Evolutionary conservation across 1,140 invertebrate genomes (phyloP).

Genomic region (Drosophila parvula): DNA sequence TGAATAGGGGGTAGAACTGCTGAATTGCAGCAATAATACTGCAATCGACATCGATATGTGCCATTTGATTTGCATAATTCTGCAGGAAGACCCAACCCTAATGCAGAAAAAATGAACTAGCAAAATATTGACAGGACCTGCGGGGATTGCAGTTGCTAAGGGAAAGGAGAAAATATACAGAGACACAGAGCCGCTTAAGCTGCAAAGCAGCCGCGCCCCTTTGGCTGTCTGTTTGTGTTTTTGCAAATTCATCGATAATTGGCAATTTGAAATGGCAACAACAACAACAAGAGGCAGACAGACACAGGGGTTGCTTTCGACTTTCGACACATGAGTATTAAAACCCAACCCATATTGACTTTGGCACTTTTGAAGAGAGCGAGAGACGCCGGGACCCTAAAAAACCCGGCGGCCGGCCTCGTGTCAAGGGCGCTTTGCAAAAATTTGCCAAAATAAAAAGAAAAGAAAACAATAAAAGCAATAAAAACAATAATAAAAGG

Average conservation of each 20-base stretch:
- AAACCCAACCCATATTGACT: conserved; percentile 46
- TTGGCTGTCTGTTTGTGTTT: conserved; percentile 73
- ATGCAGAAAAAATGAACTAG: conserved; percentile 41
- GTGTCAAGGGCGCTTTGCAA: conserved; percentile 72
- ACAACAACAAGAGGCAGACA: conserved; percentile 16
- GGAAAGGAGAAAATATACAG: conserved; percentile 28
- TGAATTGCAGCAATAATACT: conserved; percentile 81
- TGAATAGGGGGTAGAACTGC: conserved; percentile 58
- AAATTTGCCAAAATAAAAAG: conserved; percentile 57
- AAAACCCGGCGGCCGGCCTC: conserved; percentile 14
- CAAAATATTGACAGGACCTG: conserved; percentile 61
- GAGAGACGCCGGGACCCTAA: conserved; percentile 27
- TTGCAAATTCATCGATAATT: conserved; percentile 82
- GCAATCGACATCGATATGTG: conserved; percentile 78
- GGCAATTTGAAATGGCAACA: conserved; percentile 81
- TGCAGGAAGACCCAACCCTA: conserved; percentile 58
- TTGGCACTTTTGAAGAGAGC: conserved; percentile 61
- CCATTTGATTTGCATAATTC: conserved; percentile 81
- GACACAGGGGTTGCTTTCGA: conserved; percentile 64
- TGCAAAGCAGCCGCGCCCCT: conserved; percentile 54
- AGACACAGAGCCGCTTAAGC: conserved; percentile 68
- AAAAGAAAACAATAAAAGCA: conserved; percentile 26
- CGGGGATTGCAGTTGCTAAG: conserved; percentile 3
- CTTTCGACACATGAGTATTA: conserved; percentile 55
- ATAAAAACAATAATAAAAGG: conserved; percentile 18